These are phyloP conservation scores for Gnatocerus cornutus DNA, from an alignment of 2,888 invertebrate species.

Conservation along the genomic window DNA sequence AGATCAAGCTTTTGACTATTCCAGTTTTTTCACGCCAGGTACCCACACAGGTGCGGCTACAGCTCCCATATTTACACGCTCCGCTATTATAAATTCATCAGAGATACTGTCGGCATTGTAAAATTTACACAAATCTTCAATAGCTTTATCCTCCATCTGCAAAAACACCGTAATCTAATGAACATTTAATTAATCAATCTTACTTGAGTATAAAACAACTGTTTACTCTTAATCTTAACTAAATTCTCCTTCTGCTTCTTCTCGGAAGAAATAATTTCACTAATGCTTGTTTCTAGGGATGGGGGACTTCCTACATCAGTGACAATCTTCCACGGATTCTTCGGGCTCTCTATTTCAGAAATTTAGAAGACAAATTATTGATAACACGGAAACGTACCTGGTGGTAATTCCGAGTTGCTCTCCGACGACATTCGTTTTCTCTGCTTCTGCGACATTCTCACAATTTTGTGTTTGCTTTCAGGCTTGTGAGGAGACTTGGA, in stretches of 20 bases:
- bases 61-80: conserved; percentile 74
- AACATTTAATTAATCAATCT: neutral
- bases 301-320: conserved; percentile 69
- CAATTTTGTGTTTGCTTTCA: conserved; percentile 64
- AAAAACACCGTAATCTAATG: neutral
- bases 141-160: conserved; percentile 90
- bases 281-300: conserved; percentile 64
- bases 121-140: conserved; percentile 83
- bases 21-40: conserved; percentile 41
- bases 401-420: conserved; percentile 62
- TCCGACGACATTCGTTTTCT: conserved; percentile 76
- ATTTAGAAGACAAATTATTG: no score
- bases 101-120: conserved; percentile 81
- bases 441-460: conserved; percentile 79
- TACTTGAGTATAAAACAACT: conserved; percentile 85
- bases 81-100: conserved; percentile 84
- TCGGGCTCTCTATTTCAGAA: conserved; percentile 61
- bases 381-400: conserved; percentile 38
- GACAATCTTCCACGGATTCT: conserved; percentile 71
- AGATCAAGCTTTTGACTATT: conserved; percentile 6
- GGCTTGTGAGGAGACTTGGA: conserved; percentile 60
- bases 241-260: conserved; percentile 81
- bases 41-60: conserved; percentile 78
- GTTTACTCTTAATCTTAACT: conserved; percentile 82
- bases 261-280: conserved; percentile 82